phyloP scores from a whole-genome alignment of 2,113 vertebrate species.

The Pteruthius melanotis region DNA sequence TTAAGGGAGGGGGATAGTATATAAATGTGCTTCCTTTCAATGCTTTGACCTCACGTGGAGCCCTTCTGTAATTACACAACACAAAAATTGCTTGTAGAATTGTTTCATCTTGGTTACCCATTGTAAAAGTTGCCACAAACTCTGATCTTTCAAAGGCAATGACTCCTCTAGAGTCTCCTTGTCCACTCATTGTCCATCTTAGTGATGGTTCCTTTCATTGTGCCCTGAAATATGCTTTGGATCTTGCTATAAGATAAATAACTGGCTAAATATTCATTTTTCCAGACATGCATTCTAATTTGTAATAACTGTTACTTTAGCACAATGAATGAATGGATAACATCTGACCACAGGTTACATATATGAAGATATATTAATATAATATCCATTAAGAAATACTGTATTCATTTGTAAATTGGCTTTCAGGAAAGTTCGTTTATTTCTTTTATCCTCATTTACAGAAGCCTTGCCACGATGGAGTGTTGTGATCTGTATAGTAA shows the following conservation, averaged over 20 bases:
- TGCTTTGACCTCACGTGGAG: background rate
- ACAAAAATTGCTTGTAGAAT: background rate
- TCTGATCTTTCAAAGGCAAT: background rate
- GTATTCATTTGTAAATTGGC: background rate
- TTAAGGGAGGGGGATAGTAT: background rate
- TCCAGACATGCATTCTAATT: background rate
- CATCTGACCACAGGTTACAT: background rate
- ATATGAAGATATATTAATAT: background rate
- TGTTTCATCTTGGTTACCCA: background rate
- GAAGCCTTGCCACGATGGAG: background rate
- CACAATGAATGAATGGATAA: background rate
- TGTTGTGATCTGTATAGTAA: background rate
- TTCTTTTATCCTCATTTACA: background rate
- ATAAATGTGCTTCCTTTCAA: background rate
- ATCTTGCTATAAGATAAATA: background rate
- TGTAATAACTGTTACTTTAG: background rate
- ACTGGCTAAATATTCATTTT: background rate
- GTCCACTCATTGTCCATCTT: background rate
- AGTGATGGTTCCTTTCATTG: background rate
- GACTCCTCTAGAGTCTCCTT: background rate
- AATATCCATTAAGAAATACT: background rate
- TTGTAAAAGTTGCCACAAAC: background rate
- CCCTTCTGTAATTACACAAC: background rate
- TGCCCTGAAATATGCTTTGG: background rate
- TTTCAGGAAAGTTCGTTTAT: background rate